Percentiles rank a stretch among this genome's conserved stretches.
phyloP scores from a whole-genome alignment of 1,140 invertebrate genomes.

The Drosophila neocordata region DNA sequence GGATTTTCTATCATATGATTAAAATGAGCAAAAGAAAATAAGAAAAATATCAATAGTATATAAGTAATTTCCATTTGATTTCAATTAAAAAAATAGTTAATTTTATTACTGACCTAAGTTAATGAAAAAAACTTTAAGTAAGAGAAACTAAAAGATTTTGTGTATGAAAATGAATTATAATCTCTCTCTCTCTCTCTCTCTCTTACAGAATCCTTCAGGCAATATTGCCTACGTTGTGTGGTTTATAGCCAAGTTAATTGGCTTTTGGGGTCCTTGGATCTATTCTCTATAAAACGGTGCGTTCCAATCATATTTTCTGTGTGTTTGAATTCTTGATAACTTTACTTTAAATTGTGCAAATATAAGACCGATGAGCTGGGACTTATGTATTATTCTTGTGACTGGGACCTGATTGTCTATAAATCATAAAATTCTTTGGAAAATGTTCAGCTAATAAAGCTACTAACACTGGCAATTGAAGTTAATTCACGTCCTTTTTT shows the following conservation, averaged over 20 bases:
- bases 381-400: conserved; percentile 53
- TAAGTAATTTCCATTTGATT: neutral
- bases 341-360: neutral
- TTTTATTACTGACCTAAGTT: neutral
- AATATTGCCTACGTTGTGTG: conserved; percentile 63
- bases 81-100: too few relatives aligned
- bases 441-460: conserved; percentile 64
- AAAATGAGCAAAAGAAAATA: neutral
- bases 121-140: neutral
- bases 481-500: conserved; percentile 63
- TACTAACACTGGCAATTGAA: conserved; percentile 58
- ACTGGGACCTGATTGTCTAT: conserved; percentile 64
- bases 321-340: neutral
- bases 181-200: too few relatives aligned
- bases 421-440: conserved; percentile 43
- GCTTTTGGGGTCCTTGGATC: conserved; percentile 61
- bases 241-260: conserved; percentile 60
- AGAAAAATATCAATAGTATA: neutral
- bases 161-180: too few relatives aligned
- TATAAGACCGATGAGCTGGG: conserved; percentile 62
- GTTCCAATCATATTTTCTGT: too few relatives aligned
- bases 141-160: too few relatives aligned
- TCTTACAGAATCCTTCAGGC: conserved; percentile 38
- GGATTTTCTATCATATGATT: neutral
- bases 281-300: conserved; percentile 53